Base-by-base conservation (phyloP, 2,113 vertebrate genomes). In the Peromyscus maniculatus region DNA sequence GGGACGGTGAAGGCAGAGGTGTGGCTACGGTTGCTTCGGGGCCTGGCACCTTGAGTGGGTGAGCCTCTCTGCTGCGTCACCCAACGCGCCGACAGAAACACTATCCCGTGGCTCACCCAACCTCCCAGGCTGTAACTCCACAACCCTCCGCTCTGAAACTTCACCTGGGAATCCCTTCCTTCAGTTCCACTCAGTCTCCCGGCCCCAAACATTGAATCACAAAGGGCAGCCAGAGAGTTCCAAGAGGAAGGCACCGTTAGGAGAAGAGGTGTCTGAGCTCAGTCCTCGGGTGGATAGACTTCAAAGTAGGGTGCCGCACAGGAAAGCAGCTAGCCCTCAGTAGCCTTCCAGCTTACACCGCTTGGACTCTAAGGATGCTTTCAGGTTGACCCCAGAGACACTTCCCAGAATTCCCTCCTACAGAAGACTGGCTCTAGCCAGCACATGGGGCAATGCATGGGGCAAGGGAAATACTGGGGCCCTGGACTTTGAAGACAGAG, bases 401-500 rank as follows among this genome's bases (percentile, higher is more conserved):
- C 16, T 16, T 31, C 67, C 89, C 72, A 66, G 59, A 78, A 69
- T 69, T 67, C 66, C 79, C 43, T 57, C 43, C 71, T 57, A 8
- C 33, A 59, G 49, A 46, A 10, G 10, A 80, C 49, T 22, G 87
- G 57, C 71, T 80, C 46, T 62, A 55, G 46, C 33, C 64, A 28
- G 39, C 11, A 15, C 4, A 64, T 5, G 4, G 43, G 16, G 0
- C 36, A 17, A 8, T 84, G 49, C 12, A 5, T 1, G 22, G 36
- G 28, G 24, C 59, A 9, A 24, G 36, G 57, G 74, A 26, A 55
- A 24, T 36, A 55, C 39, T 62, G 91, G 71, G 28, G 5, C 46
- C 5, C 4, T 74, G 43, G n/a, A 69, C 71, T 87, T 93, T 78
- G 87, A 91, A 93, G 57, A 67, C 91, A 90, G 75, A 80, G 80